These are phyloP conservation scores for Xestobium rufovillosum DNA, from an alignment of 2,888 invertebrate species.

Conservation along the genomic window DNA sequence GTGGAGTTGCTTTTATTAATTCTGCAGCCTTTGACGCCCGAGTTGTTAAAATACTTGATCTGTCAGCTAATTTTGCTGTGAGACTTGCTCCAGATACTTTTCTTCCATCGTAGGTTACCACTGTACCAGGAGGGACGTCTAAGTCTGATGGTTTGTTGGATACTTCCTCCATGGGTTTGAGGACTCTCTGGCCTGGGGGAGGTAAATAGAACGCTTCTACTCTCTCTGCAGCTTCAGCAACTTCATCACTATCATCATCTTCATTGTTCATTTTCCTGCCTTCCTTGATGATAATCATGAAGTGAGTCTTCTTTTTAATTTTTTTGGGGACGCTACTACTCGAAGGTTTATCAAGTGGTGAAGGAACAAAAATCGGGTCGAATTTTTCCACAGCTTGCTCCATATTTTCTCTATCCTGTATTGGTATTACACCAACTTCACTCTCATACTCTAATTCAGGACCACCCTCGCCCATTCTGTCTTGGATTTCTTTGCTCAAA, in stretches of 20 bases:
- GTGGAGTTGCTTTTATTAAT: conserved; percentile 57
- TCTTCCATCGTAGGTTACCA: conserved; percentile 71
- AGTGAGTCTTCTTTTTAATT: conserved; percentile 28
- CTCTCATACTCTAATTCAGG: conserved; percentile 45
- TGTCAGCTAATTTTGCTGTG: conserved; percentile 38
- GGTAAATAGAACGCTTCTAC: conserved; percentile 68
- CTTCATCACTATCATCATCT: conserved; percentile 46
- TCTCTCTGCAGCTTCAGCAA: conserved; percentile 64
- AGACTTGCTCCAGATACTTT: conserved; percentile 61
- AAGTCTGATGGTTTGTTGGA: conserved; percentile 32
- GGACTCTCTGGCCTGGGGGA: conserved; percentile 52
- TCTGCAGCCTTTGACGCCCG: conserved; percentile 50
- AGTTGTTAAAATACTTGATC: conserved; percentile 27
- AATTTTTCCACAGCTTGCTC: conserved; percentile 50
- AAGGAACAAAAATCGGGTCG: conserved; percentile 76
- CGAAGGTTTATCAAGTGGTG: conserved; percentile 56
- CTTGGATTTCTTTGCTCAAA: conserved; percentile 49
- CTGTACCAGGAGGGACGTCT: conserved; percentile 47
- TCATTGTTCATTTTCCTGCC: conserved; percentile 18
- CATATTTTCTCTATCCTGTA: conserved; percentile 44
- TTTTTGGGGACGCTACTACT: conserved; percentile 38
- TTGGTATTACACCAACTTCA: conserved; percentile 41
- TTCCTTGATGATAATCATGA: conserved; percentile 23
- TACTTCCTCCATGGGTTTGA: conserved; percentile 24
- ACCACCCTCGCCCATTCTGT: conserved; percentile 42